These are phyloP conservation scores for Andrena flavipes DNA, from an alignment of 2,888 invertebrate species.

Conservation along the genomic window DNA sequence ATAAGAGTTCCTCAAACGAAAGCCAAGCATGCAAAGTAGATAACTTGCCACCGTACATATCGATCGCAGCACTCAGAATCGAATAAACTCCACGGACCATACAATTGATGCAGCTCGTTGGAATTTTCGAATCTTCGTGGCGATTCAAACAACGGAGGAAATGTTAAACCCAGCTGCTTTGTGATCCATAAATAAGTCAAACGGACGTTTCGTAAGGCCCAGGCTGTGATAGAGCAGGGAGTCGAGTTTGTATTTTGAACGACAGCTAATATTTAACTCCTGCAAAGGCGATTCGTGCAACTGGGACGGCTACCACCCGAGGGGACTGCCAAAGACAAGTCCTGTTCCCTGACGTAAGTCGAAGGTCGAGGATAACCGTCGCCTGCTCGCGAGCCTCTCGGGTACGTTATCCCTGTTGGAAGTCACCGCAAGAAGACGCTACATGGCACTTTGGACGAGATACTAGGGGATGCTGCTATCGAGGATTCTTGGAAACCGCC, in stretches of 20 bases:
- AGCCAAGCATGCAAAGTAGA: too few species aligned
- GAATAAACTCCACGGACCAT: too few species aligned
- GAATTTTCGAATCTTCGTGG: too few species aligned
- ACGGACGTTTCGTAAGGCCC: slow-evolving; percentile 26
- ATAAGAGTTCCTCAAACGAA: too few species aligned
- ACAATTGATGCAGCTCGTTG: too few species aligned
- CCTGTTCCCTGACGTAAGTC: slow-evolving; percentile 43
- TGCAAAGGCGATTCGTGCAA: slow-evolving; percentile 37
- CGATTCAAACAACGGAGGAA: slow-evolving; percentile 34
- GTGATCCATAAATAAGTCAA: slow-evolving; percentile 78
- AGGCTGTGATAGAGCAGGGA: slow-evolving; percentile 29
- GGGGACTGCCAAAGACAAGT: slow-evolving; percentile 43
- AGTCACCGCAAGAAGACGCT: slow-evolving; percentile 22
- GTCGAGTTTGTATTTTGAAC: slow-evolving; percentile 67
- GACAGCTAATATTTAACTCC: slow-evolving; percentile 72
- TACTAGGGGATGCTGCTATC: slow-evolving; percentile 28
- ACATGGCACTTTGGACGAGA: slow-evolving; percentile 49
- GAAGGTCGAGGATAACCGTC: slow-evolving; percentile 48
- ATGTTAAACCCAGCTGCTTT: slow-evolving; percentile 67
- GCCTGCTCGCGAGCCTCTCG: slow-evolving; percentile 9
- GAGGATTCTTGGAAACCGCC: slow-evolving; percentile 44
- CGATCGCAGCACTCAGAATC: too few species aligned
- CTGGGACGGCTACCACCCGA: slow-evolving; percentile 35
- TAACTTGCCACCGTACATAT: too few species aligned
- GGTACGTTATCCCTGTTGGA: slow-evolving; percentile 34